These are phyloP conservation scores for Lacanobia oleracea DNA, from an alignment of 2,888 invertebrate species.

Conservation along the genomic window DNA sequence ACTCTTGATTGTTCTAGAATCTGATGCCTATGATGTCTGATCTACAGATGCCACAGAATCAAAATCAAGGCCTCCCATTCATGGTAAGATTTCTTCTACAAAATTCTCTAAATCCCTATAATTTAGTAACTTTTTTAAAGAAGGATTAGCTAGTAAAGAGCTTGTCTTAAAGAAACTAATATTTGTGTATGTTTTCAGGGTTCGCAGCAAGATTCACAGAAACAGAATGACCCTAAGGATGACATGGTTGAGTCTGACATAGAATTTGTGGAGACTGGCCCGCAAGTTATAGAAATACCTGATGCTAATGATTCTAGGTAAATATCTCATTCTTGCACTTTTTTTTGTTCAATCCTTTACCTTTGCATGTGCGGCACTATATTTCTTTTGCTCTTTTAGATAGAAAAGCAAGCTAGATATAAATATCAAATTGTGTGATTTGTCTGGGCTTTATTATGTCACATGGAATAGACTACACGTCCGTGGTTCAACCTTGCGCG, in stretches of 20 bases:
- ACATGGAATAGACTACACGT: too few relatives aligned
- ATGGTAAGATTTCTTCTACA: constrained; percentile 74
- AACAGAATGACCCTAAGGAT: constrained; percentile 81
- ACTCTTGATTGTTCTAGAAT: constrained; percentile 77
- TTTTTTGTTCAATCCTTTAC: not conserved
- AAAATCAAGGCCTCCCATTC: constrained; percentile 81
- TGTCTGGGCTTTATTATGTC: too few relatives aligned
- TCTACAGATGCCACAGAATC: constrained; percentile 84
- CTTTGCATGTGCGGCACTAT: not conserved
- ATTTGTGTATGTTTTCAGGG: constrained; percentile 69
- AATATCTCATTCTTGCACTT: constrained; percentile 10
- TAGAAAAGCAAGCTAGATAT: not conserved
- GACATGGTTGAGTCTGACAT: constrained; percentile 92
- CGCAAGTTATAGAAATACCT: constrained; percentile 92
- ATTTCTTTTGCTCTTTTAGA: not conserved
- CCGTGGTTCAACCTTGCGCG: too few relatives aligned
- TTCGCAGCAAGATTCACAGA: constrained; percentile 79
- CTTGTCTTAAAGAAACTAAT: constrained; percentile 8
- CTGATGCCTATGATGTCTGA: constrained; percentile 88
- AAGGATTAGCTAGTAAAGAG: constrained; percentile 25
- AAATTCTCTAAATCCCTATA: not conserved
- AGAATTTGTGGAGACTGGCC: constrained; percentile 92
- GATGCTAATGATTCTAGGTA: constrained; percentile 89
- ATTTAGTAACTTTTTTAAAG: not conserved
- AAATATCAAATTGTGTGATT: not conserved